phyloP scores from a whole-genome alignment of 2,797 vertebrate species.

The Muraenolepis orangiensis region DNA sequence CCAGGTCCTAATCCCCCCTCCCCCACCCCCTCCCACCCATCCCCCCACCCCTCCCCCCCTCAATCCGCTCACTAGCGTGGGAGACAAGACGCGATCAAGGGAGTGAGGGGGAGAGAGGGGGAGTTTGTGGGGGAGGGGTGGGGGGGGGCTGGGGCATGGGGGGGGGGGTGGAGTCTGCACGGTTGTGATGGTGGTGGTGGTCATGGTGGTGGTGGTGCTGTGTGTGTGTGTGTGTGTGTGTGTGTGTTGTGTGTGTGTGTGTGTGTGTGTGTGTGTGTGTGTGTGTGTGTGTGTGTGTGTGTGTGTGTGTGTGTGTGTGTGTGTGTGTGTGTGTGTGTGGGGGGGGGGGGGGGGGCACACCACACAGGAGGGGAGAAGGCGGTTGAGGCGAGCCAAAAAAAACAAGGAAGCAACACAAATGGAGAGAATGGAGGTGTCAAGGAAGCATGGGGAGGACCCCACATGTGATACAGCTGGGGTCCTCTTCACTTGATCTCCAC shows the following conservation, averaged over 20 bases:
- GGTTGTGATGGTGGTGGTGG: conserved; percentile 10
- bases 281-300: too few relatives aligned
- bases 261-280: too few relatives aligned
- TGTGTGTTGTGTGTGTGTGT: too few relatives aligned
- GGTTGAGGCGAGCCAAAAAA: neutral
- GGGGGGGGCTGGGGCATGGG: conserved; percentile 23
- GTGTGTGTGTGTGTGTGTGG: too few relatives aligned
- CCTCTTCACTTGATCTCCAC: too few relatives aligned
- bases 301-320: too few relatives aligned
- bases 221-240: too few relatives aligned
- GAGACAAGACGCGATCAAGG: conserved; percentile 51
- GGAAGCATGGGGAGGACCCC: neutral
- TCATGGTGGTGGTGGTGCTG: neutral
- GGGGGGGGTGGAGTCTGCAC: conserved; percentile 17
- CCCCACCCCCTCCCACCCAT: conserved; percentile 69
- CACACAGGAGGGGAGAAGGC: too few relatives aligned
- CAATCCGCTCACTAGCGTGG: conserved; percentile 62
- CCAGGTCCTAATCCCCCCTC: conserved; percentile 68
- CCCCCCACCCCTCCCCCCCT: conserved; percentile 69
- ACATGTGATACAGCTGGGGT: too few relatives aligned
- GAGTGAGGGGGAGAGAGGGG: conserved; percentile 31
- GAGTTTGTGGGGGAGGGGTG: conserved; percentile 13
- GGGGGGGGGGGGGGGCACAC: too few relatives aligned
- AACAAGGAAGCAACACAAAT: neutral
- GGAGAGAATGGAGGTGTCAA: neutral